Conservation (phyloP, 2,797 vertebrate species). For the Notolabrus celidotus region DNA sequence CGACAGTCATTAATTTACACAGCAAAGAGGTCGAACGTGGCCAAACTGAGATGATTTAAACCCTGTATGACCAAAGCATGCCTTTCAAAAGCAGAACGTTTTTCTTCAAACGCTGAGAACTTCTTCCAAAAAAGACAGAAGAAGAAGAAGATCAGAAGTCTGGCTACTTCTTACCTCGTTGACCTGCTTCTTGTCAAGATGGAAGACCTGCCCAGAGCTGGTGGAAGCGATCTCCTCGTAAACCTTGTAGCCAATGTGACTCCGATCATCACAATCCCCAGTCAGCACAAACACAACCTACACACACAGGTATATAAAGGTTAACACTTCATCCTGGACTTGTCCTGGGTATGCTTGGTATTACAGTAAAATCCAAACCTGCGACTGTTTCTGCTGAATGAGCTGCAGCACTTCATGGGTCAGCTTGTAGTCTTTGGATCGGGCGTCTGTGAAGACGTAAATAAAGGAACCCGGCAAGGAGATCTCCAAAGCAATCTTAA, state of each 20-base stretch:
- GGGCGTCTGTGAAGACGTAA: slow-evolving; percentile 98
- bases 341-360: background rate
- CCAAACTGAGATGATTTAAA: slow-evolving; percentile 33
- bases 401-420: slow-evolving; percentile 95
- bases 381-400: slow-evolving; percentile 98
- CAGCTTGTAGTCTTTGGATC: slow-evolving; percentile 96
- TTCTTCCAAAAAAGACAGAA: background rate
- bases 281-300: slow-evolving; percentile 99
- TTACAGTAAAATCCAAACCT: slow-evolving; percentile 81
- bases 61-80: slow-evolving; percentile 31
- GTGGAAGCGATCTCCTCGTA: slow-evolving; percentile 99
- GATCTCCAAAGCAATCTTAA: slow-evolving; percentile 98
- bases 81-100: slow-evolving; percentile 26
- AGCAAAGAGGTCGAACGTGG: slow-evolving; percentile 7
- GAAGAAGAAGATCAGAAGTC: slow-evolving; percentile 10
- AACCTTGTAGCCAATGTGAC: slow-evolving; percentile 94
- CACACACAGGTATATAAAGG: slow-evolving; percentile 17
- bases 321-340: background rate
- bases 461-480: slow-evolving; percentile 97
- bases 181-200: slow-evolving; percentile 98
- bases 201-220: slow-evolving; percentile 98
- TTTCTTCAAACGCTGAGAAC: slow-evolving; percentile 6
- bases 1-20: slow-evolving; percentile 36
- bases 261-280: slow-evolving; percentile 96
- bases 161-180: slow-evolving; percentile 90